Conservation (phyloP, 2,888 invertebrate species). For the Leucophenga montana region DNA sequence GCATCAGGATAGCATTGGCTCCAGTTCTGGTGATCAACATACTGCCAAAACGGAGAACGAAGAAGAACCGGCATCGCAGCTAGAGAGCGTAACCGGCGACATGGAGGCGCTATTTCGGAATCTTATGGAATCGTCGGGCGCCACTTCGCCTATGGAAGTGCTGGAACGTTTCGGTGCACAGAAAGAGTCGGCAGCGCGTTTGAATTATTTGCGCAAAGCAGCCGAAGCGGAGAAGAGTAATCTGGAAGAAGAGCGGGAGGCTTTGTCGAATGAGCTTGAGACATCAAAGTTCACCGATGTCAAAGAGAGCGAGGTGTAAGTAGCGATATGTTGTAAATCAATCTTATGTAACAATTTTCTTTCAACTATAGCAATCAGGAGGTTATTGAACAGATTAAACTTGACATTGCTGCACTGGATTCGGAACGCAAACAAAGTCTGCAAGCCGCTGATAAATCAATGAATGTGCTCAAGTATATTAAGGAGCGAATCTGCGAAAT, state of each 20-base stretch:
- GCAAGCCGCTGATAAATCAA: conserved; percentile 68
- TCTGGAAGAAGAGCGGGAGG: conserved; percentile 80
- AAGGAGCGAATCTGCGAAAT: conserved; percentile 71
- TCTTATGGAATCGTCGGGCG: conserved; percentile 85
- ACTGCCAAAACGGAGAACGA: conserved; percentile 70
- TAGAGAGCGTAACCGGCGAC: conserved; percentile 64
- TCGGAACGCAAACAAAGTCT: conserved; percentile 71
- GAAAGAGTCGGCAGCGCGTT: conserved; percentile 81
- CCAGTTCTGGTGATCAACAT: conserved; percentile 73
- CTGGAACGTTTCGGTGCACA: conserved; percentile 83
- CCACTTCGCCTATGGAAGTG: conserved; percentile 83
- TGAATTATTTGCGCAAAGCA: conserved; percentile 80
- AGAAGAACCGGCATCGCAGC: conserved; percentile 67
- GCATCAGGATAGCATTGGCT: conserved; percentile 77
- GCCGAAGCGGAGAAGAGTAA: conserved; percentile 84
- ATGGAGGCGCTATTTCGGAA: conserved; percentile 82
- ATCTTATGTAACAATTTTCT: not conserved
- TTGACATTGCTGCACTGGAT: conserved; percentile 76
- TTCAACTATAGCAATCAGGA: conserved; percentile 78
- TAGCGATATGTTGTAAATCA: not conserved
- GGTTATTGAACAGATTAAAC: conserved; percentile 79
- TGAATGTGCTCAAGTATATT: conserved; percentile 67
- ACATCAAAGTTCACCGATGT: conserved; percentile 85
- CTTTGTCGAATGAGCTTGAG: conserved; percentile 81
- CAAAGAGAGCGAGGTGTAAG: conserved; percentile 86